Evolutionary conservation across 2,797 vertebrate species (phyloP).

Genomic region (Luscinia megarhynchos): DNA sequence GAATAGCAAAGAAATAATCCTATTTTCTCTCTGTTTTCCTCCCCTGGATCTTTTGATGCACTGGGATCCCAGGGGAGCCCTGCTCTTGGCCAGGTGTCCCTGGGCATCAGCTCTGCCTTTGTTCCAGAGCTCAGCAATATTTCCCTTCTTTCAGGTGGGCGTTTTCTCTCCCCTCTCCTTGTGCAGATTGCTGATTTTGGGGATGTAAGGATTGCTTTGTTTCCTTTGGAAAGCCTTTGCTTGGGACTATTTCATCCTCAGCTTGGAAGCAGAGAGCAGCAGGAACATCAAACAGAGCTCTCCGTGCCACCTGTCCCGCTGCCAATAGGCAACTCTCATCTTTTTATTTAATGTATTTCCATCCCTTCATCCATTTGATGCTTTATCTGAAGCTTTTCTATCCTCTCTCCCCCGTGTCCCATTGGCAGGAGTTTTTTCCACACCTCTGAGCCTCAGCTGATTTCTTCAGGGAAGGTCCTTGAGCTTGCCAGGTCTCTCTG

Average conservation of each 20-base stretch:
- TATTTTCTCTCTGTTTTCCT: neutral
- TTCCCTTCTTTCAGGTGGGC: conserved; percentile 32
- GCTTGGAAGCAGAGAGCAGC: neutral
- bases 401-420: neutral
- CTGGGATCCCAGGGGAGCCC: neutral
- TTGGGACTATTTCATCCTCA: conserved; percentile 19
- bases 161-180: neutral
- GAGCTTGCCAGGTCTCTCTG: neutral
- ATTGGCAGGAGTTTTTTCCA: neutral
- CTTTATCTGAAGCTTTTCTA: neutral
- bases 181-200: conserved; percentile 44
- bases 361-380: neutral
- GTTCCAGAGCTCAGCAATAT: neutral
- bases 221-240: conserved; percentile 28
- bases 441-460: neutral
- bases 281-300: conserved; percentile 42
- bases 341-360: neutral
- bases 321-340: neutral
- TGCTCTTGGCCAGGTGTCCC: neutral
- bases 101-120: neutral
- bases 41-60: neutral
- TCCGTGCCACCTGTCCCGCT: conserved; percentile 50
- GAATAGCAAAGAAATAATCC: no score
- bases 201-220: conserved; percentile 54
- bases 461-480: conserved; percentile 4